These are phyloP conservation scores for Rotaria magnacalcarata DNA, from an alignment of 2,888 invertebrate genomes.

Conservation along the genomic window DNA sequence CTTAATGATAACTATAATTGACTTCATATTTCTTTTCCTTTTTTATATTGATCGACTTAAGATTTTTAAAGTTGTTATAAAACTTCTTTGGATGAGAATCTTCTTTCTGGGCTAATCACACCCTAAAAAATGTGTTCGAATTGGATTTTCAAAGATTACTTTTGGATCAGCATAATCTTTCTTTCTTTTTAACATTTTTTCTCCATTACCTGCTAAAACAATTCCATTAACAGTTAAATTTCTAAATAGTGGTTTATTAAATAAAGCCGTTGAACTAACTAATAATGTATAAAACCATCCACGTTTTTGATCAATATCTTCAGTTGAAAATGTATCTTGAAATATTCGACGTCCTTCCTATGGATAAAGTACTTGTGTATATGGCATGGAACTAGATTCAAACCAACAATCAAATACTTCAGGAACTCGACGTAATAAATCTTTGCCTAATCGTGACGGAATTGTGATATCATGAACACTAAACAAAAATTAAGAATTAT, in stretches of 20 bases:
- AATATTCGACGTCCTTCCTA: slow-evolving; percentile 70
- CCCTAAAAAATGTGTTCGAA: no score
- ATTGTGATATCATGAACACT: slow-evolving; percentile 83
- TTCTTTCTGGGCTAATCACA: no score
- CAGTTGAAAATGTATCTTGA: slow-evolving; percentile 88
- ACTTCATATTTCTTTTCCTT: no score
- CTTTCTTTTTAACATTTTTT: slow-evolving; percentile 98
- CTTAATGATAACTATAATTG: no score
- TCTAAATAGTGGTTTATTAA: slow-evolving; percentile 91
- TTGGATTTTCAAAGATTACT: slow-evolving; percentile 71
- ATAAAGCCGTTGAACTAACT: slow-evolving; percentile 88
- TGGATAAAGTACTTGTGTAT: slow-evolving; percentile 63
- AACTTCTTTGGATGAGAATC: no score
- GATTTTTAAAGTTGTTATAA: no score
- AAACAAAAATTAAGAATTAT: not conserved
- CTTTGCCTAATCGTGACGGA: slow-evolving; percentile 79
- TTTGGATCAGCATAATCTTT: slow-evolving; percentile 97
- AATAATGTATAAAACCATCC: slow-evolving; percentile 99
- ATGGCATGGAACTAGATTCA: slow-evolving; percentile 98
- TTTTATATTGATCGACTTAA: no score
- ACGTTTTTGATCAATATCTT: slow-evolving; percentile 93
- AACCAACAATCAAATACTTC: slow-evolving; percentile 99
- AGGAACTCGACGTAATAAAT: slow-evolving; percentile 75
- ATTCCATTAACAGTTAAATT: slow-evolving; percentile 93
- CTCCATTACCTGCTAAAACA: slow-evolving; percentile 88